Percentiles rank a stretch among this genome's conserved stretches.
phyloP scores from a whole-genome alignment of 2,888 invertebrate species.

The Cylindroiulus punctatus region DNA sequence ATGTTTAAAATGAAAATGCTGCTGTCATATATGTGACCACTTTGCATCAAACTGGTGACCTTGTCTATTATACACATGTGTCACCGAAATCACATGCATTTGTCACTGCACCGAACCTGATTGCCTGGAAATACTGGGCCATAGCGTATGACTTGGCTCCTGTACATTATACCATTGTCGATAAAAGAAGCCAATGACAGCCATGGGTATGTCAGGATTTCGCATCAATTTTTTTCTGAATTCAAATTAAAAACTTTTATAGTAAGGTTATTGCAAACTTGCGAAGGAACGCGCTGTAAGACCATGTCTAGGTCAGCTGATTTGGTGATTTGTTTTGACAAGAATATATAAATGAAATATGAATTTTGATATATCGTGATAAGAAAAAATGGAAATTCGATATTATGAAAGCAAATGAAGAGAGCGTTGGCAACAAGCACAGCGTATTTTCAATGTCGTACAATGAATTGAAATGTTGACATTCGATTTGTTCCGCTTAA shows the following conservation, averaged over 20 bases:
- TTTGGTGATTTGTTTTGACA: not conserved
- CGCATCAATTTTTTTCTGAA: not conserved
- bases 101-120: too few species aligned
- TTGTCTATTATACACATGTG: not conserved
- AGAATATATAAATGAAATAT: not conserved
- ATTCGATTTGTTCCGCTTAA: not conserved
- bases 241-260: too few species aligned
- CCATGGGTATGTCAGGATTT: too few species aligned
- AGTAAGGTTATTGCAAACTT: too few species aligned
- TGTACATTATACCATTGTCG: not conserved
- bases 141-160: too few species aligned
- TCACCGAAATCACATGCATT: not conserved
- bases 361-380: not conserved
- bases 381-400: not conserved
- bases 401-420: not conserved
- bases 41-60: not conserved
- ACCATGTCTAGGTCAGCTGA: slow-evolving; percentile 2
- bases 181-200: not conserved
- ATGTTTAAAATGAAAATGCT: too few species aligned
- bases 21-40: too few species aligned
- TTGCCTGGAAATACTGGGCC: too few species aligned
- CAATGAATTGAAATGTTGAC: not conserved
- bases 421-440: not conserved
- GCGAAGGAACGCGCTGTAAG: too few species aligned
- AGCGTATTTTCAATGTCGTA: not conserved